Conservation (phyloP, 1,140 invertebrate genomes). For the Drosophila dunni region DNA sequence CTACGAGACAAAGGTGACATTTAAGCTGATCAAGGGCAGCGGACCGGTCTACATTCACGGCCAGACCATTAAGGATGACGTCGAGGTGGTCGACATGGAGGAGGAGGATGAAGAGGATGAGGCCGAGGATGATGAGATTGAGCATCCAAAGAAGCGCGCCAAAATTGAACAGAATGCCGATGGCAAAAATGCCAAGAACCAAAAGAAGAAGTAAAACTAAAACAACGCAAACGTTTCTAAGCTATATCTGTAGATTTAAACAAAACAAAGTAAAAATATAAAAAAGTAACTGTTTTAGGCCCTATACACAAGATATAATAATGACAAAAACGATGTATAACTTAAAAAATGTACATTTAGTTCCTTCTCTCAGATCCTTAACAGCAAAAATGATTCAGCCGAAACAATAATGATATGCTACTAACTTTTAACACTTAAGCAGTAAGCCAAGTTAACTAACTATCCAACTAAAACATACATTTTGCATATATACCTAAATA, state of each 20-base stretch:
- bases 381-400: conserved; percentile 21
- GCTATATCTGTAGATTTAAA: conserved; percentile 76
- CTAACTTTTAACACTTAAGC: conserved; percentile 31
- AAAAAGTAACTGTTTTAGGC: conserved; percentile 62
- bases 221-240: conserved; percentile 50
- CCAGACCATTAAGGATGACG: conserved; percentile 90
- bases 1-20: conserved; percentile 93
- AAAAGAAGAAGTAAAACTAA: conserved; percentile 84
- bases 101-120: conserved; percentile 92
- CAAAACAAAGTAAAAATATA: too few species aligned
- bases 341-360: conserved; percentile 63
- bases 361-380: conserved; percentile 66
- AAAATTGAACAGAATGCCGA: conserved; percentile 88
- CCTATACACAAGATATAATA: conserved; percentile 57
- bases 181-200: conserved; percentile 85
- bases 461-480: background rate
- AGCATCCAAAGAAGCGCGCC: conserved; percentile 88
- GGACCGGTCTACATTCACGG: conserved; percentile 94
- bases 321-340: conserved; percentile 16
- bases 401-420: conserved; percentile 35
- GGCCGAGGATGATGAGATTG: conserved; percentile 87
- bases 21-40: conserved; percentile 89
- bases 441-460: conserved; percentile 20
- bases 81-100: conserved; percentile 90
- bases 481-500: conserved; percentile 1